A percentile compares a stretch with the other conserved stretches of the same genome.
phyloP scores from a whole-genome alignment of 2,888 invertebrate species.

The Orchestes rusci region DNA sequence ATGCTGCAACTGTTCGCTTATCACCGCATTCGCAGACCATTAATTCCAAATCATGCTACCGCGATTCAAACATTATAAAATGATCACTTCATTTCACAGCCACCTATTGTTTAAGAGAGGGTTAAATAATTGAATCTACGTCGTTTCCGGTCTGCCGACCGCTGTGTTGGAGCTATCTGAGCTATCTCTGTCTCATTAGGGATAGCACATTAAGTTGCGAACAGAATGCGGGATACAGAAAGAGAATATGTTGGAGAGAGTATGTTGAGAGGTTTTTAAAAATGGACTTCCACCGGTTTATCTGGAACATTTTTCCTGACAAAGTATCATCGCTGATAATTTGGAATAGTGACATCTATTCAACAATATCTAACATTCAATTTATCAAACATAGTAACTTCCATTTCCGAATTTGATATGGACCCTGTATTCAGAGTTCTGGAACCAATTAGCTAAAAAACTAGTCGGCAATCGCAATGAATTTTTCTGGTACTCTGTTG shows the following conservation, averaged over 20 bases:
- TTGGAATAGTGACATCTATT: too few relatives aligned
- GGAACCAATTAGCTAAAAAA: too few relatives aligned
- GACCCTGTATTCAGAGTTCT: too few relatives aligned
- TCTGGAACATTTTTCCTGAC: too few relatives aligned
- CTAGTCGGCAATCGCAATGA: too few relatives aligned
- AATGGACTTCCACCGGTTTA: too few relatives aligned
- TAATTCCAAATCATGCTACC: constrained; percentile 47
- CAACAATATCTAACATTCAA: too few relatives aligned
- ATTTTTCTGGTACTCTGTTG: too few relatives aligned
- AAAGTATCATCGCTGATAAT: too few relatives aligned
- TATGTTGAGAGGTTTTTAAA: too few relatives aligned
- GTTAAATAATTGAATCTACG: constrained; percentile 47
- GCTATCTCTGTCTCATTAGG: constrained; percentile 28
- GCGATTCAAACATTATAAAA: constrained; percentile 47
- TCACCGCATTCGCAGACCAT: constrained; percentile 46
- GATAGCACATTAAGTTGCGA: constrained; percentile 30
- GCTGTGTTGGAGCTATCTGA: constrained; percentile 2
- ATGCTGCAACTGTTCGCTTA: constrained; percentile 37
- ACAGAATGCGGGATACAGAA: constrained; percentile 25
- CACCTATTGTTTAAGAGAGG: constrained; percentile 49
- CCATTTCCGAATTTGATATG: too few relatives aligned
- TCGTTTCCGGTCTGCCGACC: constrained; percentile 36
- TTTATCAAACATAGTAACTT: too few relatives aligned
- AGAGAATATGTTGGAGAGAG: constrained; percentile 17
- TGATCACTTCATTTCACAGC: constrained; percentile 47